Conservation (phyloP, 2,888 invertebrate genomes). For the Coronaproctus castanopsis region DNA sequence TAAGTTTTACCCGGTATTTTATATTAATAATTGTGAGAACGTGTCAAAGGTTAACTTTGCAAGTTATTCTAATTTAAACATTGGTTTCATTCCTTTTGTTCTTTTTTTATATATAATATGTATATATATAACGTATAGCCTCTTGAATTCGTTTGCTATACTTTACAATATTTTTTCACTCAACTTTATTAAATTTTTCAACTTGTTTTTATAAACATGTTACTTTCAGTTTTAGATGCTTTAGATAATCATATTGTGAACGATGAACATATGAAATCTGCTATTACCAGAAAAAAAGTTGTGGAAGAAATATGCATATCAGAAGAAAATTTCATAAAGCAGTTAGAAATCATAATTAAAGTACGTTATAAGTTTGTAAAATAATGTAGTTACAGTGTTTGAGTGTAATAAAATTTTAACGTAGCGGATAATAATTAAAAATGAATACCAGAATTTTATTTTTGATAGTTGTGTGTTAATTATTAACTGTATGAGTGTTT, state of each 20-base stretch:
- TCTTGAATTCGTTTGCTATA: no score
- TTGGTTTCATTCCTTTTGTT: background rate
- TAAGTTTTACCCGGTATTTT: no score
- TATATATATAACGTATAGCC: background rate
- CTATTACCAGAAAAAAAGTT: constrained; percentile 32
- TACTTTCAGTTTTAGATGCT: constrained; percentile 32
- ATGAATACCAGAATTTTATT: no score
- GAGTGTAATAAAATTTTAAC: no score
- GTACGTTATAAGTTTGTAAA: constrained; percentile 26
- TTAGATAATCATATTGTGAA: constrained; percentile 30
- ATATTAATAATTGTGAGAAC: no score
- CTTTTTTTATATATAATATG: background rate
- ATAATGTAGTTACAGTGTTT: no score
- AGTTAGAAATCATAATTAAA: constrained; percentile 41
- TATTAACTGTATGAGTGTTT: no score
- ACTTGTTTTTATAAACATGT: no score
- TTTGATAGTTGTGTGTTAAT: no score
- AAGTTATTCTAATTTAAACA: no score
- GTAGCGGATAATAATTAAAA: no score
- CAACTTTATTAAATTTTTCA: background rate
- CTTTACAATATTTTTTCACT: background rate
- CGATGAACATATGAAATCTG: constrained; percentile 23
- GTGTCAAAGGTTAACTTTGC: no score
- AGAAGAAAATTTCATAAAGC: constrained; percentile 45
- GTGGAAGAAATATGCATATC: constrained; percentile 46